phyloP scores from a whole-genome alignment of 2,797 vertebrate species.

The Chromobotia macracanthus region DNA sequence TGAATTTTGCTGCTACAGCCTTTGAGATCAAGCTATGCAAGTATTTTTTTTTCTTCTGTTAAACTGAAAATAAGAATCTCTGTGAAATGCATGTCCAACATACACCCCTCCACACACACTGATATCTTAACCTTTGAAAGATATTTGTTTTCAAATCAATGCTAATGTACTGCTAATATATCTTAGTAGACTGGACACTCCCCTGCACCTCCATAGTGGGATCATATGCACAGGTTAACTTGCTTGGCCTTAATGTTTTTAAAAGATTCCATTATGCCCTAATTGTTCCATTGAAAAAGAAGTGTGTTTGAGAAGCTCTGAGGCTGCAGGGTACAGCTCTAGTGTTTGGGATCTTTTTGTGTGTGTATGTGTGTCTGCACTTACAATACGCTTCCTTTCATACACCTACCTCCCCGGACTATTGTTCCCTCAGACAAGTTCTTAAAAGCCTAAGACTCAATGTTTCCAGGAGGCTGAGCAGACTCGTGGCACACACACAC shows the following conservation, averaged over 20 bases:
- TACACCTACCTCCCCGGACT: conserved; percentile 67
- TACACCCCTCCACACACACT: background rate
- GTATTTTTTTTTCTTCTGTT: background rate
- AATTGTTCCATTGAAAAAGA: conserved; percentile 82
- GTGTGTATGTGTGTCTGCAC: conserved; percentile 54
- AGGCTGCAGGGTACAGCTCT: conserved; percentile 61
- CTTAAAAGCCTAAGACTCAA: conserved; percentile 69
- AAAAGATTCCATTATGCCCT: conserved; percentile 74
- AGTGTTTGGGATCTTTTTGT: conserved; percentile 72
- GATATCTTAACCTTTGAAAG: background rate
- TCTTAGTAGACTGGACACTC: background rate
- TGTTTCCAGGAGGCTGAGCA: conserved; percentile 70
- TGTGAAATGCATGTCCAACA: background rate
- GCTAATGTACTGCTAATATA: conserved; percentile 4
- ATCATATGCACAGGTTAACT: conserved; percentile 52
- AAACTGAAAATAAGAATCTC: background rate
- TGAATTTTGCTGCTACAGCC: background rate
- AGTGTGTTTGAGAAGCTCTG: conserved; percentile 75
- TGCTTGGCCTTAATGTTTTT: conserved; percentile 55
- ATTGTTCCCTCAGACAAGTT: conserved; percentile 70
- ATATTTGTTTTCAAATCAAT: conserved; percentile 2
- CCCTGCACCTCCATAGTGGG: conserved; percentile 34
- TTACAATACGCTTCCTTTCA: conserved; percentile 70
- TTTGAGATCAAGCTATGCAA: background rate
- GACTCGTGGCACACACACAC: conserved; percentile 60